Percentiles rank a stretch among this genome's conserved stretches.
phyloP scores from a whole-genome alignment of 2,797 vertebrate genomes.

The Acestrorhynchus altus region DNA sequence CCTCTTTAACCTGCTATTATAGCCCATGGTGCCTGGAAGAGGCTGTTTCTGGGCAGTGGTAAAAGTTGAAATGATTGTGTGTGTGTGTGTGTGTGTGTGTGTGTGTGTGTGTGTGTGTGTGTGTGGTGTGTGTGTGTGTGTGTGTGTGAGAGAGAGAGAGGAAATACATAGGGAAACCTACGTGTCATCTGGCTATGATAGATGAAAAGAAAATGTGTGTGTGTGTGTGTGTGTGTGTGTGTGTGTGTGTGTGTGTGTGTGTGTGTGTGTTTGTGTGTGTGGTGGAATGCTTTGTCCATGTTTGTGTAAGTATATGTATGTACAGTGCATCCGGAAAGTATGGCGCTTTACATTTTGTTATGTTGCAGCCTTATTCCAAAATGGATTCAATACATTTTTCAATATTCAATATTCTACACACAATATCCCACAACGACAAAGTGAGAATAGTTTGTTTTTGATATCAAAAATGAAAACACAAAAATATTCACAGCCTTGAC shows the following conservation, averaged over 20 bases:
- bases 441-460: too few relatives aligned
- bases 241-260: not conserved
- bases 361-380: too few relatives aligned
- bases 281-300: too few relatives aligned
- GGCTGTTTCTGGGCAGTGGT: slow-evolving; percentile 22
- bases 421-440: too few relatives aligned
- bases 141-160: slow-evolving; percentile 1
- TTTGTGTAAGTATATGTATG: too few relatives aligned
- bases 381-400: too few relatives aligned
- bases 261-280: not conserved
- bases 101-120: not conserved
- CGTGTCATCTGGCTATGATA: slow-evolving; percentile 40
- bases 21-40: slow-evolving; percentile 36
- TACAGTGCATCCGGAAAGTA: too few relatives aligned
- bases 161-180: slow-evolving; percentile 34
- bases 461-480: too few relatives aligned
- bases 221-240: not conserved
- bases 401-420: too few relatives aligned
- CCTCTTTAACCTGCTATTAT: slow-evolving; percentile 20
- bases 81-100: slow-evolving; percentile 3
- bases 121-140: slow-evolving; percentile 1
- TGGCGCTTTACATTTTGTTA: too few relatives aligned
- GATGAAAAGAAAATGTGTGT: slow-evolving; percentile 36
- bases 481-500: too few relatives aligned
- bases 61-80: slow-evolving; percentile 23